A percentile compares a stretch with the other conserved stretches of the same genome.
These are phyloP conservation scores for Charaxes varanes DNA, from an alignment of 1,140 invertebrate species.

Conservation along the genomic window DNA sequence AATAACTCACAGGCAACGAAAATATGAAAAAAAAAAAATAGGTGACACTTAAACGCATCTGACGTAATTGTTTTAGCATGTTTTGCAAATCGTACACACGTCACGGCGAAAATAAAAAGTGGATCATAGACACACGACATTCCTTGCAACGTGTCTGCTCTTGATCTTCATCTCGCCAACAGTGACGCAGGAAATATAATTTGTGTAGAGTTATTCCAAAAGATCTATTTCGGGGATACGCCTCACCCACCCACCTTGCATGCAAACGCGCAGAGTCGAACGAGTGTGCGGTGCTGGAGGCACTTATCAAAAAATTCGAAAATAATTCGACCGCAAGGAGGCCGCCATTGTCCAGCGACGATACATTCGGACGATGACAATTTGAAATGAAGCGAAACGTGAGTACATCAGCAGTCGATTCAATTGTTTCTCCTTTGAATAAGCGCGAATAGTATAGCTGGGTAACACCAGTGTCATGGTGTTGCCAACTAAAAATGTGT, in stretches of 20 bases:
- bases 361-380: conserved; percentile 27
- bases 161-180: conserved; percentile 61
- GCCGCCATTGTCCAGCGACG: conserved; percentile 5
- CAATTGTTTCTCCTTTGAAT: conserved; percentile 5
- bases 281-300: conserved; percentile 42
- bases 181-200: conserved; percentile 64
- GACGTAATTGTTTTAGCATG: not conserved
- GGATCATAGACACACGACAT: conserved; percentile 9
- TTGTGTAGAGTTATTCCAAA: conserved; percentile 68
- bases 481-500: conserved; percentile 45
- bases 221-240: conserved; percentile 63
- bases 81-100: not conserved
- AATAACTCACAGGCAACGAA: too few species aligned
- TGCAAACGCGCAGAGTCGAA: conserved; percentile 41
- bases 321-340: conserved; percentile 3
- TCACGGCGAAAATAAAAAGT: conserved; percentile 9
- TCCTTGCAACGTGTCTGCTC: conserved; percentile 27
- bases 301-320: conserved; percentile 29
- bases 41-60: too few species aligned
- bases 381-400: conserved; percentile 65
- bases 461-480: conserved; percentile 29
- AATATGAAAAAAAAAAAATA: too few species aligned
- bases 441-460: conserved; percentile 18
- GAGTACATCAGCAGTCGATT: conserved; percentile 30
- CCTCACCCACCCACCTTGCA: conserved; percentile 50